These are phyloP conservation scores for Conchocele bisecta DNA, from an alignment of 2,888 invertebrate species.

Conservation along the genomic window DNA sequence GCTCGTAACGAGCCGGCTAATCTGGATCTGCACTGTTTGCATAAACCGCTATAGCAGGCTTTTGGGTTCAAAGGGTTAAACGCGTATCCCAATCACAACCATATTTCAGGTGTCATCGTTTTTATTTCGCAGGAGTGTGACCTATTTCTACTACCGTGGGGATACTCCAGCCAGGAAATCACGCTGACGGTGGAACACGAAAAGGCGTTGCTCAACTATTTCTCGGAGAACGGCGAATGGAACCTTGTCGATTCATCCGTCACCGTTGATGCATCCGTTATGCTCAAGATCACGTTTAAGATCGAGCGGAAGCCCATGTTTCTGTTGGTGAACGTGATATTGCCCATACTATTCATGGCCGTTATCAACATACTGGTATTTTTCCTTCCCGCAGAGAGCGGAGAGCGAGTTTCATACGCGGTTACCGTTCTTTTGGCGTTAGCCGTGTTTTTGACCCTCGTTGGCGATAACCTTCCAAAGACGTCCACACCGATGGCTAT, in stretches of 20 bases:
- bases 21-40: too few relatives aligned
- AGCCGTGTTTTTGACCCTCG: not conserved
- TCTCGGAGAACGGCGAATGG: not conserved
- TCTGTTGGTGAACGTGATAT: not conserved
- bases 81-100: too few relatives aligned
- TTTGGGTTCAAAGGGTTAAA: too few relatives aligned
- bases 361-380: not conserved
- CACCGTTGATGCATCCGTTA: not conserved
- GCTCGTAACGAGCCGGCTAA: too few relatives aligned
- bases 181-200: not conserved
- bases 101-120: too few relatives aligned
- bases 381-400: not conserved
- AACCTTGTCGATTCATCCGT: not conserved
- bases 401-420: not conserved
- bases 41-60: too few relatives aligned
- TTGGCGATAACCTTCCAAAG: not conserved
- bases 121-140: too few relatives aligned
- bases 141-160: not conserved
- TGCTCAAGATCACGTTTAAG: not conserved
- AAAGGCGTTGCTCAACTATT: not conserved
- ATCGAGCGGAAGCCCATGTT: not conserved
- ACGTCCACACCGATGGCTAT: not conserved
- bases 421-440: not conserved
- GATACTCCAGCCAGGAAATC: not conserved
- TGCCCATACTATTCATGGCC: not conserved